phyloP scores from a whole-genome alignment of 2,113 vertebrate genomes.

The Sclerurus mexicanus region DNA sequence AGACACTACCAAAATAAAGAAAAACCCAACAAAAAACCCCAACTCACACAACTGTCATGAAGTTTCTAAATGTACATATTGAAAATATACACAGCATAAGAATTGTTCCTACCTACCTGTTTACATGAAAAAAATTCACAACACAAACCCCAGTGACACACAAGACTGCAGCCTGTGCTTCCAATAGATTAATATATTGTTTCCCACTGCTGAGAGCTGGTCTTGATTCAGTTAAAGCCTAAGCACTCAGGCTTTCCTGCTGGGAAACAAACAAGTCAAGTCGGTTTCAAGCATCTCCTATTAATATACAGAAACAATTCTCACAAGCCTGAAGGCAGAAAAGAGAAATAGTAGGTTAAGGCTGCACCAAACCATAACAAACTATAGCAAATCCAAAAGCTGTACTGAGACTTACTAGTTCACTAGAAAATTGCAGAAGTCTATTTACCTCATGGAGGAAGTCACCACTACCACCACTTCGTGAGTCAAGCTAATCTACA shows the following conservation, averaged over 20 bases:
- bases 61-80: not conserved
- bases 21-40: not conserved
- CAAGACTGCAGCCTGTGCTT: conserved; percentile 27
- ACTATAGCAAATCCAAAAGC: not conserved
- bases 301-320: conserved; percentile 52
- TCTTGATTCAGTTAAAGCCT: conserved; percentile 53
- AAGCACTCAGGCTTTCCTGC: conserved; percentile 53
- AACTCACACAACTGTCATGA: not conserved
- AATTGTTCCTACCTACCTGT: conserved; percentile 30
- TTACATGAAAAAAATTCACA: conserved; percentile 30
- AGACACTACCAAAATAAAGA: not conserved
- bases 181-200: conserved; percentile 26
- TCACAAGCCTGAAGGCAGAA: conserved; percentile 19
- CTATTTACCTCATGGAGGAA: conserved; percentile 57
- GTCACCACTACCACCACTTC: conserved; percentile 22
- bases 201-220: conserved; percentile 49
- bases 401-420: not conserved
- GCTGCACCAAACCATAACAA: not conserved
- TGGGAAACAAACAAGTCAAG: conserved; percentile 52
- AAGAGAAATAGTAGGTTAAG: not conserved
- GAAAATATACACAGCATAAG: not conserved
- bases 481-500: conserved; percentile 55
- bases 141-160: conserved; percentile 31
- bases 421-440: not conserved
- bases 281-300: conserved; percentile 43